Percentiles rank a stretch among this genome's conserved stretches.
These are phyloP conservation scores for Delia radicum DNA, from an alignment of 1,140 invertebrate species.

Conservation along the genomic window DNA sequence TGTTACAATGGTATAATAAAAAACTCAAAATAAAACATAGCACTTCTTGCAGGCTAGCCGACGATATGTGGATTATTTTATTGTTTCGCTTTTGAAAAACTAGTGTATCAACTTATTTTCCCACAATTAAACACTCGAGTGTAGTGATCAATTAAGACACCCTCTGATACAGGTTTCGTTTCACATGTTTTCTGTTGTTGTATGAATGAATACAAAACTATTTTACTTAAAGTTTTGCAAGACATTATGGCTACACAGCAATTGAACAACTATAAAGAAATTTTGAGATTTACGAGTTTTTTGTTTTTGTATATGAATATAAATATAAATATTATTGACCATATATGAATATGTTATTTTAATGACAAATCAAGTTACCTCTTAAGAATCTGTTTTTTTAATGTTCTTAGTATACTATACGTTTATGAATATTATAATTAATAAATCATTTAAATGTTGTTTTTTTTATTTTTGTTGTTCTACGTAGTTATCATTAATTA, in stretches of 20 bases:
- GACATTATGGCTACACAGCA: neutral
- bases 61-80: too few relatives aligned
- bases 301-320: neutral
- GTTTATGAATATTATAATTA: neutral
- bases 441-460: neutral
- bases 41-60: too few relatives aligned
- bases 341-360: neutral
- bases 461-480: neutral
- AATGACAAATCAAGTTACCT: neutral
- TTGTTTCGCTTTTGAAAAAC: neutral
- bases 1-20: too few relatives aligned
- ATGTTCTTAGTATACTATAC: neutral
- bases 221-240: neutral
- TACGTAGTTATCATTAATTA: neutral
- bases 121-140: neutral
- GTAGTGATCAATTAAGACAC: neutral
- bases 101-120: slow-evolving; percentile 1
- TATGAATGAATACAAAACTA: neutral
- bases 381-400: neutral
- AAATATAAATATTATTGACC: neutral
- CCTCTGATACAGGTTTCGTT: neutral
- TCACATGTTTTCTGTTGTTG: neutral
- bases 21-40: too few relatives aligned
- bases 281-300: neutral
- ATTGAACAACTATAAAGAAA: neutral